Conservation (phyloP, 1,140 invertebrate species). For the Euura saliciscinereae region DNA sequence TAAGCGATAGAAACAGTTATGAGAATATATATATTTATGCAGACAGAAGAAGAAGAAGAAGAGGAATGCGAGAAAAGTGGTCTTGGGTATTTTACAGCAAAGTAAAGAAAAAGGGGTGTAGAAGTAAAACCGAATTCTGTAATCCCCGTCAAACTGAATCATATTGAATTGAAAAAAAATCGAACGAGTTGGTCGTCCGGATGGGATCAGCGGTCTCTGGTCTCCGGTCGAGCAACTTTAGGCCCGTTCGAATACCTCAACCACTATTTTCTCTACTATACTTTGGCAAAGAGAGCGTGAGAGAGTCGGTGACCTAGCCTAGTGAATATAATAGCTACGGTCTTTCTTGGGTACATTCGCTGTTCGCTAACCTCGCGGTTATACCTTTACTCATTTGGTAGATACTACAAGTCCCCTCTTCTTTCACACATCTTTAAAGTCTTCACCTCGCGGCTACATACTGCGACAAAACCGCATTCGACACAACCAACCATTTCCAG, state of each 20-base stretch:
- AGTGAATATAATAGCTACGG: not conserved
- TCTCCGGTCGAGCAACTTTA: not conserved
- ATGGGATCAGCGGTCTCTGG: not conserved
- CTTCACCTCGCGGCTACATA: no score
- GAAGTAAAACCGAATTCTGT: not conserved
- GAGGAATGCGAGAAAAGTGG: not conserved
- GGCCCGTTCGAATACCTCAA: not conserved
- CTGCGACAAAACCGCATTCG: no score
- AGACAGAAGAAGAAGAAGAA: not conserved
- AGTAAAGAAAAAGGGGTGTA: not conserved
- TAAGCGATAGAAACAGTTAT: no score
- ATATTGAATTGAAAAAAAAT: not conserved
- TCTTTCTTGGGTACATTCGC: not conserved
- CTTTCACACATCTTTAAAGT: no score
- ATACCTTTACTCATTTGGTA: no score
- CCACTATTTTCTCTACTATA: not conserved
- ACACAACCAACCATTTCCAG: no score
- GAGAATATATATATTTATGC: no score
- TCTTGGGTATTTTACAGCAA: not conserved
- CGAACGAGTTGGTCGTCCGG: not conserved
- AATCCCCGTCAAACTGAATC: no score
- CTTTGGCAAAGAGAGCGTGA: constrained; percentile 6
- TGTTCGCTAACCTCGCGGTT: not conserved
- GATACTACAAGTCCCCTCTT: no score
- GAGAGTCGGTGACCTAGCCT: constrained; percentile 3